Evolutionary conservation across 2,888 invertebrate genomes (phyloP).

Genomic region (Isotomurus palustris): DNA sequence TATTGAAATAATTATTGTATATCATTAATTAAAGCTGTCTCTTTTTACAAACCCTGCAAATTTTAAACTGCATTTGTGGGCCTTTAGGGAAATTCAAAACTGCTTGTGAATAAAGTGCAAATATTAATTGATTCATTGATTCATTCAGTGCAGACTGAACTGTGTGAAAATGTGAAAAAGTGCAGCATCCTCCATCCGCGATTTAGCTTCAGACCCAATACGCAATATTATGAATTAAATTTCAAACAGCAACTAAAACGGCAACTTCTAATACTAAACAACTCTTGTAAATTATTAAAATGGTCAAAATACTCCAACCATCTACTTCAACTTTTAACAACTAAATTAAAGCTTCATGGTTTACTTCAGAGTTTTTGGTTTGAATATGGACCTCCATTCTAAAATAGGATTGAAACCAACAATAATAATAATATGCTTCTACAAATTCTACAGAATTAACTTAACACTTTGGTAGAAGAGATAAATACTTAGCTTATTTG

Average conservation of each 20-base stretch:
- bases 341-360: slow-evolving; percentile 5
- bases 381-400: slow-evolving; percentile 28
- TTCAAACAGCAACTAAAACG: background rate
- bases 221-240: background rate
- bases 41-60: too few relatives aligned
- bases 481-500: too few relatives aligned
- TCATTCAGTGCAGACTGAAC: too few relatives aligned
- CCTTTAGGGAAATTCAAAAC: too few relatives aligned
- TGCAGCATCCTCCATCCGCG: slow-evolving; percentile 1
- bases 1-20: background rate
- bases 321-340: background rate
- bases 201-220: background rate
- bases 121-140: too few relatives aligned
- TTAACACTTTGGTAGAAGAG: too few relatives aligned
- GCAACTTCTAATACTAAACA: background rate
- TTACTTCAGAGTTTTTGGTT: slow-evolving; percentile 40
- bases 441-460: too few relatives aligned
- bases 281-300: background rate
- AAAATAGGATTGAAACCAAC: too few relatives aligned
- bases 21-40: too few relatives aligned
- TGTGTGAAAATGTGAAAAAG: background rate
- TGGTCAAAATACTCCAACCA: background rate
- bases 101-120: too few relatives aligned
- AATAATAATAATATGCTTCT: too few relatives aligned
- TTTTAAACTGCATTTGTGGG: too few relatives aligned